Base-by-base conservation (phyloP, 2,113 vertebrate species). In the Apodemus sylvaticus region DNA sequence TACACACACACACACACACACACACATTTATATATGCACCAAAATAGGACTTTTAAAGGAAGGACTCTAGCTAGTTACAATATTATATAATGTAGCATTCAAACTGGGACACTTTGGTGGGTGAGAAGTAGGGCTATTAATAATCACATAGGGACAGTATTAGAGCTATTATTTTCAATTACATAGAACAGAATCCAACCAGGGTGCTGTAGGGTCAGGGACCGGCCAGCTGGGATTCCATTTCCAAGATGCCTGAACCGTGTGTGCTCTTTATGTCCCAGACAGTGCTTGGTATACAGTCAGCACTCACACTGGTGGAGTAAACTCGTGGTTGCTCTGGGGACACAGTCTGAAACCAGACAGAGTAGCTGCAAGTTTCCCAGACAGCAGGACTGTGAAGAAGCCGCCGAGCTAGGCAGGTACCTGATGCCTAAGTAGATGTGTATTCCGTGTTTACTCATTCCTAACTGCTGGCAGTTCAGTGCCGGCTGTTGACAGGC, bases 11-110 rank as follows among this genome's bases (percentile, higher is more conserved):
- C 39, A 78, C 29, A 51, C 6, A 26, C 14, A 34, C 31, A 20
- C 14, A 12, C n/a, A n/a, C n/a, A 5, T 42, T 42, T 39, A 48
- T 77, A 77, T 77, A 77, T 48, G 45, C 26, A 77, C n/a, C 58
- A 93, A 91, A 79, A 95, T 90, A 66, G 9, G n/a, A 22, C 51
- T 86, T 62, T 68, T 55, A 12, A 79, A 90, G 93, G 90, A 94
- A 62, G n/a, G 71, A 89, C 66, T 92, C n/a, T 71, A 77, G 71
- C 51, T 51, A 92, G 79, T 51, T 58, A 90, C 45, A 92, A 73
- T 66, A 88, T 91, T 42, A 81, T 81, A 94, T 86, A 97, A 96
- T 92, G 97, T 92, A 95, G 95, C 95, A 96, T 94, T 94, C 81
- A 95, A 97, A 97, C 92, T 82, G 55, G 92, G 91, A 93, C 90